These are phyloP conservation scores for Pseudochirops corinnae DNA, from an alignment of 2,797 vertebrate genomes.

Conservation along the genomic window DNA sequence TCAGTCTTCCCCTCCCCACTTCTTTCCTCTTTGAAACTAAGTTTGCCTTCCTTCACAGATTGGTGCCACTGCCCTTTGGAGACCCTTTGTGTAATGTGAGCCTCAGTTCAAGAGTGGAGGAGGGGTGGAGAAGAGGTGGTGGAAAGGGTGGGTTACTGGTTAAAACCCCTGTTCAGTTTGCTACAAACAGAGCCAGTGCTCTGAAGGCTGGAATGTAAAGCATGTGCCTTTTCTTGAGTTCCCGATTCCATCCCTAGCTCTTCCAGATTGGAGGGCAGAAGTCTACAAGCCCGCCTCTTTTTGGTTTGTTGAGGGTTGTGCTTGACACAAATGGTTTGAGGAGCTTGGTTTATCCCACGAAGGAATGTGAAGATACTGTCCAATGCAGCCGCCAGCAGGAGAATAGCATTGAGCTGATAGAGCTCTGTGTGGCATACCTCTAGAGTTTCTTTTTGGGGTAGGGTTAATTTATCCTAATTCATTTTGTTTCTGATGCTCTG, in stretches of 20 bases:
- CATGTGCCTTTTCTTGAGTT: conserved; percentile 37
- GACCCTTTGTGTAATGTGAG: conserved; percentile 59
- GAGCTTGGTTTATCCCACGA: not conserved
- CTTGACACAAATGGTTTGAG: conserved; percentile 21
- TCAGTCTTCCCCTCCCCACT: not conserved
- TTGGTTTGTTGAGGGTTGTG: not conserved
- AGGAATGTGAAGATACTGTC: rapidly evolving
- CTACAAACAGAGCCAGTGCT: conserved; percentile 35
- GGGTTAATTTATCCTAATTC: not conserved
- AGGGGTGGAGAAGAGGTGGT: conserved; percentile 12
- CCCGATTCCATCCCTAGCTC: conserved; percentile 42
- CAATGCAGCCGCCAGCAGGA: not conserved
- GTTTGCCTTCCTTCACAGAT: not conserved
- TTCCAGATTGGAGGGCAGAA: not conserved
- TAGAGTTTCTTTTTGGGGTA: not conserved
- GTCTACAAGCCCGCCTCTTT: not conserved
- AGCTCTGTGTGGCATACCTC: not conserved
- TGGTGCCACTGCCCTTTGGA: conserved; percentile 26
- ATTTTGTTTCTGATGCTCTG: conserved; percentile 29
- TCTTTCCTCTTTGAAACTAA: conserved; percentile 64
- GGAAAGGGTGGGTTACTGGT: conserved; percentile 33
- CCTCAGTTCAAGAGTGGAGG: conserved; percentile 35
- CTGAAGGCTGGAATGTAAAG: conserved; percentile 76
- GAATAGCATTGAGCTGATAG: not conserved
- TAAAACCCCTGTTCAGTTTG: conserved; percentile 36